Conservation (phyloP, 2,888 invertebrate species). For the Junonia oenone region DNA sequence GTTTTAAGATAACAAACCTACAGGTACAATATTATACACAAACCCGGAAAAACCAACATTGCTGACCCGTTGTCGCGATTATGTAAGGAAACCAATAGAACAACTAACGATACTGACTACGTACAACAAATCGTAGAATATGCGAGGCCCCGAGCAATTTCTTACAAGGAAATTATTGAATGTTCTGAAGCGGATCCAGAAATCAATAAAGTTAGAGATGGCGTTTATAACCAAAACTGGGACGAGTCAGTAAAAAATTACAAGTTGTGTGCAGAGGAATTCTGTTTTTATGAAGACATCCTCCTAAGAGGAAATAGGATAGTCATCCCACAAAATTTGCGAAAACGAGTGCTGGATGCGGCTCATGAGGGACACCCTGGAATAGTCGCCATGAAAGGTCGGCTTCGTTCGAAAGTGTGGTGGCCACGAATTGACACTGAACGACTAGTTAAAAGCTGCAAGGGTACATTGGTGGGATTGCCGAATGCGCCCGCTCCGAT, state of each 20-base stretch:
- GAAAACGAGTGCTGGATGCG: constrained; percentile 25
- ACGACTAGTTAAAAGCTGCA: not conserved
- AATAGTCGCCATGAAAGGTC: constrained; percentile 41
- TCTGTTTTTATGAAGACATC: not conserved
- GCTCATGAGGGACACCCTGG: too few species aligned
- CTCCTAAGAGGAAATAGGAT: constrained; percentile 1
- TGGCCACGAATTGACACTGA: constrained; percentile 43
- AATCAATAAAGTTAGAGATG: not conserved
- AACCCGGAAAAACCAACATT: not conserved
- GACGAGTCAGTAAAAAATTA: not conserved
- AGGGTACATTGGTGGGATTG: constrained; percentile 22
- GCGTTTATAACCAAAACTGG: not conserved
- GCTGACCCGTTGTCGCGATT: not conserved
- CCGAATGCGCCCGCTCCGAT: constrained; percentile 28
- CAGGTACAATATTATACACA: constrained; percentile 35
- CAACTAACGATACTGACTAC: not conserved
- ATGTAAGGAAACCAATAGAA: too few species aligned
- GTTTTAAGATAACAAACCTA: too few species aligned
- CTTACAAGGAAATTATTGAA: not conserved
- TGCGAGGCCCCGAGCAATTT: not conserved
- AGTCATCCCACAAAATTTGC: constrained; percentile 25
- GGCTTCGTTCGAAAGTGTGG: constrained; percentile 45
- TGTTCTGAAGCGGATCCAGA: not conserved
- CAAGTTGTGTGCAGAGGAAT: not conserved
- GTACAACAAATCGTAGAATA: not conserved